These are phyloP conservation scores for Drepana falcataria DNA, from an alignment of 2,888 invertebrate species.

Conservation along the genomic window DNA sequence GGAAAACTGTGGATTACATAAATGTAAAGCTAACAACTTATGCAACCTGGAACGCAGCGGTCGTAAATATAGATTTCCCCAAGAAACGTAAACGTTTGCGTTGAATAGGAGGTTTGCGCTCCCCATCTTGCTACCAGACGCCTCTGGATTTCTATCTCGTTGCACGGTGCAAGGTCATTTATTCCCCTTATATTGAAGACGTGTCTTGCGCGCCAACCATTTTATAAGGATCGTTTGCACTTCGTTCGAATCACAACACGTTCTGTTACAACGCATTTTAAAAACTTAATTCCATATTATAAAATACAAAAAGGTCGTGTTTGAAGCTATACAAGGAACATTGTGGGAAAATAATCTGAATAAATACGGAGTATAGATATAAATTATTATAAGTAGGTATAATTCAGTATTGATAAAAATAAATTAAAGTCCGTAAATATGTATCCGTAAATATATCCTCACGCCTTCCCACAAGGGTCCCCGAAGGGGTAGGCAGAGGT, in stretches of 20 bases:
- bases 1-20: background rate
- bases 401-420: too few relatives aligned
- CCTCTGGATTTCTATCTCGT: slow-evolving; percentile 62
- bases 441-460: too few relatives aligned
- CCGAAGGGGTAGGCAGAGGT: too few relatives aligned
- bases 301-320: too few relatives aligned
- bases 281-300: too few relatives aligned
- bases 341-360: too few relatives aligned
- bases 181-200: slow-evolving; percentile 58
- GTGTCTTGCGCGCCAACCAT: slow-evolving; percentile 28
- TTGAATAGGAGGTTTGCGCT: slow-evolving; percentile 32
- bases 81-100: slow-evolving; percentile 17
- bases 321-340: too few relatives aligned
- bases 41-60: background rate
- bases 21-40: background rate
- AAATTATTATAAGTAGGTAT: too few relatives aligned
- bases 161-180: slow-evolving; percentile 58
- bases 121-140: slow-evolving; percentile 35
- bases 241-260: slow-evolving; percentile 12
- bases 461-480: too few relatives aligned
- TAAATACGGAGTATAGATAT: too few relatives aligned
- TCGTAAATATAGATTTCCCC: slow-evolving; percentile 20
- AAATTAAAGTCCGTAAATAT: too few relatives aligned
- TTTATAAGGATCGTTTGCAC: slow-evolving; percentile 17
- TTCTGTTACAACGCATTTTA: slow-evolving; percentile 20